phyloP scores from a whole-genome alignment of 2,888 invertebrate genomes.

The Beris chalybata region DNA sequence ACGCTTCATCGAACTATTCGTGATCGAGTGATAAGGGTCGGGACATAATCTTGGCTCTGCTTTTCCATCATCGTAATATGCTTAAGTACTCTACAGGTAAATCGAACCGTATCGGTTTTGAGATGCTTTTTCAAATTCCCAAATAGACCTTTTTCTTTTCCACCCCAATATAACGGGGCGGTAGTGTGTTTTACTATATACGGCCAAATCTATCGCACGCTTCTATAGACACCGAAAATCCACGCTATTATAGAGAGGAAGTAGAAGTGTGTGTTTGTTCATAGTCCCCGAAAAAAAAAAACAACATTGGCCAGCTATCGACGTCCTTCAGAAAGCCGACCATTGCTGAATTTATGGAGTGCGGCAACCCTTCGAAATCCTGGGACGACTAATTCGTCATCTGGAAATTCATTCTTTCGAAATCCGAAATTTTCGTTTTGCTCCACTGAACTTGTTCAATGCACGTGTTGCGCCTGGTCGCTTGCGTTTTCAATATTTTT shows the following conservation, averaged over 20 bases:
- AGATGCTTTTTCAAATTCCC: slow-evolving; percentile 17
- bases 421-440: slow-evolving; percentile 37
- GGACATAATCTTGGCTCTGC: slow-evolving; percentile 19
- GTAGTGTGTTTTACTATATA: too few relatives aligned
- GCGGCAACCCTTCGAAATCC: too few relatives aligned
- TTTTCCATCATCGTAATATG: slow-evolving; percentile 13
- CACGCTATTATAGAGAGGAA: too few relatives aligned
- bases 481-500: slow-evolving; percentile 15
- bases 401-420: slow-evolving; percentile 38
- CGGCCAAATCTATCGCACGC: too few relatives aligned
- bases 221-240: too few relatives aligned
- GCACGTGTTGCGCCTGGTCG: slow-evolving; percentile 39
- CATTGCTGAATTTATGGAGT: too few relatives aligned
- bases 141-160: background rate
- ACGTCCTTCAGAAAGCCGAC: too few relatives aligned
- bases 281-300: too few relatives aligned
- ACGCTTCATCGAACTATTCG: slow-evolving; percentile 18
- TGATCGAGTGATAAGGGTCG: slow-evolving; percentile 16
- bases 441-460: slow-evolving; percentile 38
- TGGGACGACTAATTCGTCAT: slow-evolving; percentile 34
- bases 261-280: too few relatives aligned
- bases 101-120: slow-evolving; percentile 22
- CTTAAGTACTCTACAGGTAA: slow-evolving; percentile 18
- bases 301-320: too few relatives aligned
- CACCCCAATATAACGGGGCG: too few relatives aligned